phyloP scores from a whole-genome alignment of 2,113 vertebrate genomes.

The Syngnathus typhle region DNA sequence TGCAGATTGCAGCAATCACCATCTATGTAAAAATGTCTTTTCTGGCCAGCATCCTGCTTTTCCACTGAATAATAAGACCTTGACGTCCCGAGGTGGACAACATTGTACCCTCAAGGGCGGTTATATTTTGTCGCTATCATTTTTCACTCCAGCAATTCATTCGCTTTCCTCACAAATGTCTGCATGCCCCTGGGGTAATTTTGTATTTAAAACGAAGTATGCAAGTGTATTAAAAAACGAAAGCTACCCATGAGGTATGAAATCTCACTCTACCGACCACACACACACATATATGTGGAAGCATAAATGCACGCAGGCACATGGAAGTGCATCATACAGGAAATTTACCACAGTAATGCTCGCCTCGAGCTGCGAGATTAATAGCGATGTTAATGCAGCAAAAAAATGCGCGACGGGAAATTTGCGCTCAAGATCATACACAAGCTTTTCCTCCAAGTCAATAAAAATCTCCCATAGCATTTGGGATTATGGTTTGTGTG shows the following conservation, averaged over 20 bases:
- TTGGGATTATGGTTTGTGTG: slow-evolving; percentile 16
- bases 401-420: slow-evolving; percentile 31
- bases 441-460: slow-evolving; percentile 18
- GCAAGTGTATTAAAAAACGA: slow-evolving; percentile 27
- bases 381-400: slow-evolving; percentile 46
- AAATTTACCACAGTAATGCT: slow-evolving; percentile 39
- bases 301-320: background rate
- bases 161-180: slow-evolving; percentile 9
- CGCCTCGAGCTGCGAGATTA: slow-evolving; percentile 47
- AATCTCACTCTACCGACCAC: slow-evolving; percentile 25
- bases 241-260: slow-evolving; percentile 30
- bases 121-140: slow-evolving; percentile 21
- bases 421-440: slow-evolving; percentile 13
- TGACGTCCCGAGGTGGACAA: slow-evolving; percentile 7
- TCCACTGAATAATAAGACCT: slow-evolving; percentile 8
- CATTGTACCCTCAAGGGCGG: slow-evolving; percentile 7
- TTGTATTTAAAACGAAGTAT: slow-evolving; percentile 18
- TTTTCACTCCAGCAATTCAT: slow-evolving; percentile 7
- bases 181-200: slow-evolving; percentile 35
- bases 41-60: background rate
- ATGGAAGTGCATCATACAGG: slow-evolving; percentile 35
- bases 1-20: slow-evolving; percentile 15
- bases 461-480: slow-evolving; percentile 36
- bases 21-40: background rate
- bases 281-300: slow-evolving; percentile 1